phyloP scores from a whole-genome alignment of 1,140 invertebrate genomes.

The Neoseiulus cucumeris region DNA sequence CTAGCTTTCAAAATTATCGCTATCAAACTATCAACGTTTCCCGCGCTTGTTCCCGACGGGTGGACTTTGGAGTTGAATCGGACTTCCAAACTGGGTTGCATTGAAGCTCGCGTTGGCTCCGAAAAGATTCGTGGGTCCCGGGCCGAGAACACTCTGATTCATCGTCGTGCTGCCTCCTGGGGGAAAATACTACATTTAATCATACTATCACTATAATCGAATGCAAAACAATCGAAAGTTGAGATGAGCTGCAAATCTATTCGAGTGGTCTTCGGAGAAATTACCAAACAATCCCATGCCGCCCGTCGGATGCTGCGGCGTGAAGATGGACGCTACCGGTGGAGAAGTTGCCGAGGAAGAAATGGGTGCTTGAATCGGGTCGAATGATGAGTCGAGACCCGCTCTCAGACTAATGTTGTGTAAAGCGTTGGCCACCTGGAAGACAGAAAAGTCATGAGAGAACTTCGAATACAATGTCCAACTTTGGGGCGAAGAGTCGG shows the following conservation, averaged over 20 bases:
- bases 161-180: neutral
- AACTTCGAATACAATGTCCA: no score
- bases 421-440: neutral
- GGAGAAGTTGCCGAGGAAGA: no score
- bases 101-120: neutral
- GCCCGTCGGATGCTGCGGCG: neutral
- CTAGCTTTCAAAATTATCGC: no score
- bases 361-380: neutral
- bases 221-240: neutral
- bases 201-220: neutral
- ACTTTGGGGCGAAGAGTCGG: no score
- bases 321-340: neutral
- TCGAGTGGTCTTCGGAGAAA: neutral
- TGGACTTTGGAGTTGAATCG: neutral
- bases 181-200: neutral
- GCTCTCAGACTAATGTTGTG: neutral
- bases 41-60: neutral
- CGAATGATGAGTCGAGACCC: neutral
- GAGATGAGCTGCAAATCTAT: neutral
- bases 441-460: neutral
- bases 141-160: neutral
- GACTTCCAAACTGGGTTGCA: neutral
- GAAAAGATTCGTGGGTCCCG: neutral
- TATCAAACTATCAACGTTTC: neutral
- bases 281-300: neutral